These are phyloP conservation scores for Cacatua alba DNA, from an alignment of 2,113 vertebrate genomes.

Conservation along the genomic window DNA sequence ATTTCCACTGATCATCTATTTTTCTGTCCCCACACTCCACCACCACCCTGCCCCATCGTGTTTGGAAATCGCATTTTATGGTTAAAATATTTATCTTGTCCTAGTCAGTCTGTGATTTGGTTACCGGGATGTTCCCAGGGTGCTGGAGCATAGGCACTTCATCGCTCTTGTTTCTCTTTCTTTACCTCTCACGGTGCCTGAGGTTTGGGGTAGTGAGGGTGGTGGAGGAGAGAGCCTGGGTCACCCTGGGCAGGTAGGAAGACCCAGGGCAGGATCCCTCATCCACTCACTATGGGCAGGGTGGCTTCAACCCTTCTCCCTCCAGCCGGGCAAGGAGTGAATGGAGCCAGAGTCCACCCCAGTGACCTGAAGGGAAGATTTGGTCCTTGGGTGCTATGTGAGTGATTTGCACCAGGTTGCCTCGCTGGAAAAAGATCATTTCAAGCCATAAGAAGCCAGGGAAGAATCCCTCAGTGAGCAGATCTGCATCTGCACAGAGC, in stretches of 20 bases:
- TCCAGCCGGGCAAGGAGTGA: background rate
- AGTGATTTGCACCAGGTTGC: rapidly evolving
- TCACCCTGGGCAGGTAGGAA: background rate
- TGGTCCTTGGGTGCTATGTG: rapidly evolving
- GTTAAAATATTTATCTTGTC: conserved; percentile 54
- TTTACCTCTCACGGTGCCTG: rapidly evolving
- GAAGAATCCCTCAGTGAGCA: background rate
- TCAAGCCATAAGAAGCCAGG: background rate
- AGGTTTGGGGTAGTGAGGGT: background rate
- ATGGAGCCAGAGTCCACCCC: background rate
- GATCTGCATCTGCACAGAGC: background rate
- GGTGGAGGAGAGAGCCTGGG: background rate
- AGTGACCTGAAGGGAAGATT: background rate
- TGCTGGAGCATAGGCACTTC: rapidly evolving
- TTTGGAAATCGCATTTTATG: conserved; percentile 34
- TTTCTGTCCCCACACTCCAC: conserved; percentile 22
- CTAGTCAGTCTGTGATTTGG: background rate
- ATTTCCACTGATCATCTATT: conserved; percentile 46
- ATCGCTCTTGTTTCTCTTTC: background rate
- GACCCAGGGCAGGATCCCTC: background rate
- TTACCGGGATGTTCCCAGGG: background rate
- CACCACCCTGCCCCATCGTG: background rate
- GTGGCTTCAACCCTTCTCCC: background rate
- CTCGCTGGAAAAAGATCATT: background rate
- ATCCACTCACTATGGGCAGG: rapidly evolving